Evolutionary conservation across 2,113 vertebrate genomes (phyloP), one percentile per base, ranked within the genome.

Genomic region (Sylvilagus bachmani): DNA sequence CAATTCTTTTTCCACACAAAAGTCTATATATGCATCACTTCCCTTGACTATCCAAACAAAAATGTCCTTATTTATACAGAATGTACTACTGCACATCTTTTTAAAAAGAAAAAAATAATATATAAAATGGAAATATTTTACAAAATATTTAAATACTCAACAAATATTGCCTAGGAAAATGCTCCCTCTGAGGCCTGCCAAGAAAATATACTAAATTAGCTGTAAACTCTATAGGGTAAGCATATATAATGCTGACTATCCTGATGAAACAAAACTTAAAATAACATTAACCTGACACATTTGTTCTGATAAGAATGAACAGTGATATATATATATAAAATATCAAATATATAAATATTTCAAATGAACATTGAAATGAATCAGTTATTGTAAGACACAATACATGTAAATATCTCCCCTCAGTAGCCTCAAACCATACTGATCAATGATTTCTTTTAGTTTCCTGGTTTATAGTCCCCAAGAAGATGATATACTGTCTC

Each of bases 281-380:
- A 79, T 0, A 90, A 91, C 88, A 69, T 88, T 84, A 67, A 86
- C 55, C 17, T 71, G 81, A 55, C 44, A 90, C 44, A 3, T 64
- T 80, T 89, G 86, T 83, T 90, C n/a, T 67, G 29, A 21, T 90
- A 87, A 93, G 49, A 71, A 51, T 89, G 71, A 90, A 61, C 70
- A 86, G 67, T 33, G 44, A 44, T 44, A 44, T 44, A 44, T 44
- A 44, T 44, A 44, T 44, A 44, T 44, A 6, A 44, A 44, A 44
- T 44, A 44, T 44, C 44, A 1, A 44, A 44, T 44, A 9, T 44
- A 44, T 44, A 44, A 44, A 44, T 44, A 44, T 44, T 44, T 44
- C 44, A 44, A 44, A 53, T 31, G 27, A 78, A 87, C 27, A 51
- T 67, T 61, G 83, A 87, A 78, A 78, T 90, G 22, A 69, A 22